Base-by-base conservation (phyloP, 2,888 invertebrate genomes). In the Drosophila cognata region DNA sequence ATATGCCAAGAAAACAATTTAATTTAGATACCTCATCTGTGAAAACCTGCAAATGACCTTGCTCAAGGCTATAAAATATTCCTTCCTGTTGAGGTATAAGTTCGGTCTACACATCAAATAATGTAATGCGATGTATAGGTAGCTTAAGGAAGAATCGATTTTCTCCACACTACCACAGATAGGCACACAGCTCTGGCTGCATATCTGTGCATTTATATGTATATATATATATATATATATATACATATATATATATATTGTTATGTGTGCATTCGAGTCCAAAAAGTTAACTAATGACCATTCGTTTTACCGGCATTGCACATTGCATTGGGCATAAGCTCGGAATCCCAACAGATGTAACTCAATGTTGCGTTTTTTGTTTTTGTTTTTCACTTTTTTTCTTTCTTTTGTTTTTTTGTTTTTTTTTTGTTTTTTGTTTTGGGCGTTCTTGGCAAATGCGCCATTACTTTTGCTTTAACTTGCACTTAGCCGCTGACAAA, bases 401-500 rank as follows among this genome's bases (percentile, higher is more conserved):
- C 18, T 25, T 8, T 0, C 25, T 25, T 10, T 11, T 36, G 1
- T 31, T 33, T 29, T 38, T 28, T 10, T 3, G 4, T 28, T 13
- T 18, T 29, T 4, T 8, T 10, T 0, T 21, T 21, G 21, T 28
- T 4, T 11, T n/a, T 31, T 51, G 36, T 52, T 29, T 31, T 51
- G 55, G 28, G 55, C 56, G 28, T 56, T 36, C 38, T 38, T 28
- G 69, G 63, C 71, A 66, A 63, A 66, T 79, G 79, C 67, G 72
- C 73, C 82, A 87, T 84, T 84, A 84, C 72, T 84, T 87, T 87
- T 87, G 77, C 84, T 84, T 87, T 82, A 77, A 87, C 74, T 84
- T 82, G 80, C 84, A 84, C 84, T 84, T 84, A 84, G 84, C 75
- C 84, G 86, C 82, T 82, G 84, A 84, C 81, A 84, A 86, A 84